These are phyloP conservation scores for Gila robusta DNA, from an alignment of 2,797 vertebrate species.

Conservation along the genomic window DNA sequence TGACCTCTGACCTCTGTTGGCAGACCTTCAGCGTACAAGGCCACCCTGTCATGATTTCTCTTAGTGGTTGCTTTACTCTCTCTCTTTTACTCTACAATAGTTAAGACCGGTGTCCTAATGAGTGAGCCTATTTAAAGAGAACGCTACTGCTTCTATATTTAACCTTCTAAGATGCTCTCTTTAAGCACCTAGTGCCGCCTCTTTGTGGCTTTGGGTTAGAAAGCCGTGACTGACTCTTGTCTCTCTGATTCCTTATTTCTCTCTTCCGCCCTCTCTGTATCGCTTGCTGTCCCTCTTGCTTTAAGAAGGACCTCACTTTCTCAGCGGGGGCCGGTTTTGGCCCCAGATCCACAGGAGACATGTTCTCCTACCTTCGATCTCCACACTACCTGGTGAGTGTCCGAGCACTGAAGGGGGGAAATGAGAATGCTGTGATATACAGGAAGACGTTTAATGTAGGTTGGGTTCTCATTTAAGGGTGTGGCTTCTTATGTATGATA, in stretches of 20 bases:
- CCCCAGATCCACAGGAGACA: conserved; percentile 2
- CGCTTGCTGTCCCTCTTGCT: conserved; percentile 44
- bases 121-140: conserved; percentile 76
- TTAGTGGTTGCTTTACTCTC: neutral
- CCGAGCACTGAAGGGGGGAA: neutral
- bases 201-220: conserved; percentile 49
- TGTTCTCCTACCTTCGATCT: conserved; percentile 53
- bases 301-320: conserved; percentile 37
- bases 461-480: neutral
- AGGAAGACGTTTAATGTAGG: neutral
- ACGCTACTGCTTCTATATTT: conserved; percentile 68
- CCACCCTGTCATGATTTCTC: conserved; percentile 35
- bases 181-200: conserved; percentile 28
- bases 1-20: conserved; percentile 51
- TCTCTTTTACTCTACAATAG: conserved; percentile 26
- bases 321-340: neutral
- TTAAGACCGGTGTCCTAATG: conserved; percentile 67
- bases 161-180: conserved; percentile 51
- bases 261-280: neutral
- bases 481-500: neutral
- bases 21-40: conserved; percentile 41
- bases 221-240: conserved; percentile 12
- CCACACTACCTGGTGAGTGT: conserved; percentile 51
- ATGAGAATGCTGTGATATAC: conserved; percentile 5
- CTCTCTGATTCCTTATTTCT: conserved; percentile 11